A percentile compares a stretch with the other conserved stretches of the same genome.
phyloP scores from a whole-genome alignment of 1,140 invertebrate genomes.

The Procambarus clarkii region DNA sequence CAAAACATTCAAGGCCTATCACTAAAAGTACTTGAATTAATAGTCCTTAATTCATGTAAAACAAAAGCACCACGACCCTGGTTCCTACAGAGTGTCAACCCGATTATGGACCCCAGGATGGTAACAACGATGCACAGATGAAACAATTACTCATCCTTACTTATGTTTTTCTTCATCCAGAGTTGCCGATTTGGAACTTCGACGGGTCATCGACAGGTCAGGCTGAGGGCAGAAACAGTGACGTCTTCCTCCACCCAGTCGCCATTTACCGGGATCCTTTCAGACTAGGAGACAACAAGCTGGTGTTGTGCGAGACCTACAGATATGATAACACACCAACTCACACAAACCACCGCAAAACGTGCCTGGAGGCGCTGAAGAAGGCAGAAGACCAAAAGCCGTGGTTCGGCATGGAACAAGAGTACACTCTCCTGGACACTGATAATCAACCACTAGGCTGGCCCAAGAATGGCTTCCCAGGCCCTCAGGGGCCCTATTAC shows the following conservation, averaged over 20 bases:
- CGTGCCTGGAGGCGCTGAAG: conserved; percentile 86
- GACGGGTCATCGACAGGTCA: conserved; percentile 93
- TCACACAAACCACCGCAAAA: conserved; percentile 85
- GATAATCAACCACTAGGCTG: conserved; percentile 95
- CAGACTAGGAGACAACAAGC: conserved; percentile 88
- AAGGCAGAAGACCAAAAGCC: conserved; percentile 86
- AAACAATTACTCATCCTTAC: no score
- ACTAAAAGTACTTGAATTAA: no score
- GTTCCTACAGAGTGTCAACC: no score
- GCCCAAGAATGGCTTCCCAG: conserved; percentile 95
- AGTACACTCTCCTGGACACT: conserved; percentile 81
- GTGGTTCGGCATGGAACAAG: conserved; percentile 94
- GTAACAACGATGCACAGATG: no score
- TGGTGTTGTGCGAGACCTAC: conserved; percentile 92
- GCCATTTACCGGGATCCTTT: conserved; percentile 96
- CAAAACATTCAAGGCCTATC: no score
- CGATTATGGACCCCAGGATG: no score
- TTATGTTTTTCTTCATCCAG: conserved; percentile 75
- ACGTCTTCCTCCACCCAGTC: conserved; percentile 78
- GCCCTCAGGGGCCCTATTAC: conserved; percentile 86
- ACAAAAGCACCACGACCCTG: no score
- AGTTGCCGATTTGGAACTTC: conserved; percentile 96
- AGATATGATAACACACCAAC: conserved; percentile 60
- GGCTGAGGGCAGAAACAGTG: conserved; percentile 82
- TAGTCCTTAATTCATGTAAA: no score